A percentile compares a stretch with the other conserved stretches of the same genome.
These are phyloP conservation scores for Tetramorium alpestre DNA, from an alignment of 1,140 invertebrate species.

Conservation along the genomic window DNA sequence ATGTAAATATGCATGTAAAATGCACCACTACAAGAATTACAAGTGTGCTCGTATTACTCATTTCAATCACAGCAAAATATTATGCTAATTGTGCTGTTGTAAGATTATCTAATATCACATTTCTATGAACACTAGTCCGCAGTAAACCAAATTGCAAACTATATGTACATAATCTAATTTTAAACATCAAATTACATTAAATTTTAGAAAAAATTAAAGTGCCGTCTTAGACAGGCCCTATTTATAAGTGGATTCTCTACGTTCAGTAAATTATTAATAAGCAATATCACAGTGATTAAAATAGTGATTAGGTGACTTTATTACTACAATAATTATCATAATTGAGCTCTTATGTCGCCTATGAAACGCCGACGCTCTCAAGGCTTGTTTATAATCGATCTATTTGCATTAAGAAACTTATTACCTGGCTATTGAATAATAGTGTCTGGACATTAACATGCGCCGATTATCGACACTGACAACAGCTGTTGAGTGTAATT, in stretches of 20 bases:
- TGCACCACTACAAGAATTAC: neutral
- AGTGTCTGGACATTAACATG: slow-evolving; percentile 73
- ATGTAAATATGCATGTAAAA: slow-evolving; percentile 19
- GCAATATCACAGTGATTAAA: slow-evolving; percentile 10
- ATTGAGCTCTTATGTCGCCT: slow-evolving; percentile 76
- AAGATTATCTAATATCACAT: slow-evolving; percentile 32
- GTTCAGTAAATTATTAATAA: neutral
- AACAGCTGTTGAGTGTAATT: neutral
- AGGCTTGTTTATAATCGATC: slow-evolving; percentile 77
- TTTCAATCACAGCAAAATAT: slow-evolving; percentile 33
- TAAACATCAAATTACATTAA: neutral
- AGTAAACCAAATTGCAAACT: neutral
- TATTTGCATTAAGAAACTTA: slow-evolving; percentile 80
- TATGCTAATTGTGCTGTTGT: slow-evolving; percentile 27
- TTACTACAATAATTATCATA: slow-evolving; percentile 78
- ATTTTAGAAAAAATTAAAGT: neutral
- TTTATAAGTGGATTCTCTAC: neutral
- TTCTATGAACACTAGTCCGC: neutral
- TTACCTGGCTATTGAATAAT: slow-evolving; percentile 78
- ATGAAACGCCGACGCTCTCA: slow-evolving; percentile 70
- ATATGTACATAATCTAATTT: neutral
- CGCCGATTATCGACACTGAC: slow-evolving; percentile 57
- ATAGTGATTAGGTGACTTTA: slow-evolving; percentile 51
- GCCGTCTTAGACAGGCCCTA: neutral
- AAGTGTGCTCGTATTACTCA: neutral